Conservation (phyloP, 2,113 vertebrate species). For the Melanostigma gelatinosum region DNA sequence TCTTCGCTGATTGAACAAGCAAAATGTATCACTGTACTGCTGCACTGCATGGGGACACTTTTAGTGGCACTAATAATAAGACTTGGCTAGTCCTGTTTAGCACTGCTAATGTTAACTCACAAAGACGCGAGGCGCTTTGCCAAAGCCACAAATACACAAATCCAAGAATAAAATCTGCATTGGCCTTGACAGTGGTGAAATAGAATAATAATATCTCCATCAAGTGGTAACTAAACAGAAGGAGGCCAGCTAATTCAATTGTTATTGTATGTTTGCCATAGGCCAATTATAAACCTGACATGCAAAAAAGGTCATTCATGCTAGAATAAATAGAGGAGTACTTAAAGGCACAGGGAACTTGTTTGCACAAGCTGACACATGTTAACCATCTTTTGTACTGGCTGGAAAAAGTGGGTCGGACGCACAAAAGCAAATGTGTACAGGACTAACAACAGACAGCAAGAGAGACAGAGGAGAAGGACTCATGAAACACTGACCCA, state of each 20-base stretch:
- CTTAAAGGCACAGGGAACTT: conserved; percentile 66
- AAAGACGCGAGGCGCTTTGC: conserved; percentile 39
- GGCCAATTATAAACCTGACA: conserved; percentile 27
- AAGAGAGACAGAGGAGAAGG: conserved; percentile 34
- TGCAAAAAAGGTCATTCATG: conserved; percentile 39
- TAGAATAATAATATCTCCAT: conserved; percentile 18
- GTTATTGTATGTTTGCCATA: conserved; percentile 25
- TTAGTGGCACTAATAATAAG: conserved; percentile 51
- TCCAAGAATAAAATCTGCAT: conserved; percentile 40
- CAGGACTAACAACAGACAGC: conserved; percentile 51
- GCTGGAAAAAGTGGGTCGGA: conserved; percentile 74
- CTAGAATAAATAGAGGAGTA: conserved; percentile 42
- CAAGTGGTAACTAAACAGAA: conserved; percentile 17
- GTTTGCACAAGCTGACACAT: conserved; percentile 73
- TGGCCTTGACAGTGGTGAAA: conserved; percentile 17
- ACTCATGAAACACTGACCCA: conserved; percentile 54
- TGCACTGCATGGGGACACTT: conserved; percentile 19
- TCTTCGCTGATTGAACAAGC: conserved; percentile 16
- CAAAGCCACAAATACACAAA: conserved; percentile 53
- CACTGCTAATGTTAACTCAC: conserved; percentile 44
- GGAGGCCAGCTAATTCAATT: conserved; percentile 23
- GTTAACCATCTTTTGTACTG: conserved; percentile 73
- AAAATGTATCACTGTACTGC: not conserved
- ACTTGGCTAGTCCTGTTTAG: conserved; percentile 46
- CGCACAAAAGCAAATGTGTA: conserved; percentile 47